phyloP scores from a whole-genome alignment of 2,888 invertebrate species.

The Coelinius sp. region DNA sequence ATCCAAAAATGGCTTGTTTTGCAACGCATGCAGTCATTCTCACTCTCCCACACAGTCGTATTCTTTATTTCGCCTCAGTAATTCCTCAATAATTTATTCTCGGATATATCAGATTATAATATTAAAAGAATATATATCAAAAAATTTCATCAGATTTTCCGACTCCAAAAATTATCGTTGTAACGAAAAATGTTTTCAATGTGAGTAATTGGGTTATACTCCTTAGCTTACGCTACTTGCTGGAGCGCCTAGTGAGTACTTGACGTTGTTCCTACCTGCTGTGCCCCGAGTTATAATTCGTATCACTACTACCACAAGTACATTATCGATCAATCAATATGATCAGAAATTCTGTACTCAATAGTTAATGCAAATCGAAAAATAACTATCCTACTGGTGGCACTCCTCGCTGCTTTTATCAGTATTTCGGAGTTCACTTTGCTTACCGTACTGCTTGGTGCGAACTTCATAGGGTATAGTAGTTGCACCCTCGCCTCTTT shows the following conservation, averaged over 20 bases:
- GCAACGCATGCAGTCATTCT: slow-evolving; percentile 71
- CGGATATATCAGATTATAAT: slow-evolving; percentile 28
- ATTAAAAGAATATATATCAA: background rate
- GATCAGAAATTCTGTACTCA: background rate
- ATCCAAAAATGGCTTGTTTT: slow-evolving; percentile 70
- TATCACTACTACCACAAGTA: slow-evolving; percentile 20
- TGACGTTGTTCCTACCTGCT: slow-evolving; percentile 62
- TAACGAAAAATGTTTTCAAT: background rate
- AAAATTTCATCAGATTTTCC: background rate
- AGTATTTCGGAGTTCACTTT: slow-evolving; percentile 42
- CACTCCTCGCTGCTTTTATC: slow-evolving; percentile 66
- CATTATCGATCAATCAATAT: slow-evolving; percentile 13
- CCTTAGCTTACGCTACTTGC: slow-evolving; percentile 67
- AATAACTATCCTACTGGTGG: slow-evolving; percentile 44
- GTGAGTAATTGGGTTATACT: background rate
- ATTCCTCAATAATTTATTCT: slow-evolving; percentile 34
- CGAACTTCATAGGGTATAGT: slow-evolving; percentile 94
- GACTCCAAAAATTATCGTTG: background rate
- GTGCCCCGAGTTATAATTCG: slow-evolving; percentile 53
- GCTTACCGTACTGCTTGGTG: slow-evolving; percentile 98
- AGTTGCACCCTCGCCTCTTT: slow-evolving; percentile 94
- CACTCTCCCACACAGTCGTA: slow-evolving; percentile 69
- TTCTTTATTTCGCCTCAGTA: slow-evolving; percentile 40
- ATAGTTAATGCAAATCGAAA: slow-evolving; percentile 1
- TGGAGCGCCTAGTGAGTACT: slow-evolving; percentile 65